Base-by-base conservation (phyloP, 1,140 invertebrate species). In the Tetramorium parvispinum region DNA sequence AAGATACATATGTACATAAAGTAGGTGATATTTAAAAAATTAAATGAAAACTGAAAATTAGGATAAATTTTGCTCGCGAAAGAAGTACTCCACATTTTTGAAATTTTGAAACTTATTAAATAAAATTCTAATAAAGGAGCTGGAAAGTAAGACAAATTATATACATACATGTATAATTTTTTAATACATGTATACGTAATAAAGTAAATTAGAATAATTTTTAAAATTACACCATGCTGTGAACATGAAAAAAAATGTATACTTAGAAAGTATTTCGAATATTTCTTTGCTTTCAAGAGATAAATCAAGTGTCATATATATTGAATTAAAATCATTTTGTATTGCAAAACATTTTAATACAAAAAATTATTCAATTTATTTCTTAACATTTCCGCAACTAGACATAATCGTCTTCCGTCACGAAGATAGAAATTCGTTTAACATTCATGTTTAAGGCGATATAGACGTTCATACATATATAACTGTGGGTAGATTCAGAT, bases 401-500 rank as follows among this genome's bases (percentile, higher is more conserved):
- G 37, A 81, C 21, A 21, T 0, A n/a, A 16, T 57, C 11, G 11
- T 37, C 21, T 71, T 83, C 53, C 40, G n/a, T 59, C 37, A 46
- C 18, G 2, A 73, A 83, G 3, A 83, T 75, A 75, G 13, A 83
- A 49, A 46, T 75, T 73, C 27, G 4, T 61, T 53, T 61, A 73
- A 59, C 32, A 59, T 63, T 32, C 40, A 37, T 2, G 24, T 73
- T 73, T 61, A 73, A 83, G 24, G 27, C 24, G 13, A 71, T 5
- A 37, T 43, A 82, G 51, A 59, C 10, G 10, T 21, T 2, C 32
- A 16, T 82, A 37, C 37, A 49, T 73, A 49, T 83, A 37, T 83
- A 59, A 59, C 24, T 73, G 13, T 3, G 55, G 43, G 37, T 73
- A 55, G 57, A 75, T 59, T 61, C 18, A 75, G 68, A 59, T 49